Evolutionary conservation across 2,113 vertebrate species (phyloP), one percentile per base, ranked within the genome.

Genomic region (Setophaga coronata): DNA sequence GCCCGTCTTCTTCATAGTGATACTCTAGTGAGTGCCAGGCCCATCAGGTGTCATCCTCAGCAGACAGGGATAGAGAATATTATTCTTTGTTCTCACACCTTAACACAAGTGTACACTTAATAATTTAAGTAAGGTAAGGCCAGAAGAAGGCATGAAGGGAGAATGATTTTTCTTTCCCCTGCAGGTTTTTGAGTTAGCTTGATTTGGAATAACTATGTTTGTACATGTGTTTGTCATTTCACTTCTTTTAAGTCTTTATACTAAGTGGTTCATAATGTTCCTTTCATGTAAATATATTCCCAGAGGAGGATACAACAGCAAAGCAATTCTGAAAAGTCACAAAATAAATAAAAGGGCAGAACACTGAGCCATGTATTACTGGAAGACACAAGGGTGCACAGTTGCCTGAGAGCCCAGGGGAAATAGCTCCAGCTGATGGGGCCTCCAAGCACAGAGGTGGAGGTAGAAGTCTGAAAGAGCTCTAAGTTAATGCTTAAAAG

Each of bases 281-380:
- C 91, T 94, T 93, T 93, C 71, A 90, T 87, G 91, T 74, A 89
- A 93, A 92, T 95, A n/a, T 14, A 42, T 25, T 95, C 93, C 83
- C 77, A 66, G 80, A 78, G 77, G 91, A 95, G 28, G 40, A 51
- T 45, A 78, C 56, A 89, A 43, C 29, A 67, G 71, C 83, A 89
- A 89, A 82, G 31, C 40, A 61, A 51, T 84, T 95, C 65, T 74
- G 80, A 92, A 91, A 94, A 87, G 69, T 60, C 80, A 79, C 80
- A 71, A 82, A 87, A 82, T 78, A 92, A 88, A 93, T 82, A 71
- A 29, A 74, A 93, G 24, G 1, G 4, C 31, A 77, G 62, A 95
- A 82, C 28, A 73, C 10, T 33, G 43, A 92, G 34, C 61, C 6
- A 1, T 16, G 17, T 58, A 43, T 62, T 78, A 47, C 58, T 95